These are phyloP conservation scores for Edolisoma coerulescens DNA, from an alignment of 2,113 vertebrate genomes.

Conservation along the genomic window DNA sequence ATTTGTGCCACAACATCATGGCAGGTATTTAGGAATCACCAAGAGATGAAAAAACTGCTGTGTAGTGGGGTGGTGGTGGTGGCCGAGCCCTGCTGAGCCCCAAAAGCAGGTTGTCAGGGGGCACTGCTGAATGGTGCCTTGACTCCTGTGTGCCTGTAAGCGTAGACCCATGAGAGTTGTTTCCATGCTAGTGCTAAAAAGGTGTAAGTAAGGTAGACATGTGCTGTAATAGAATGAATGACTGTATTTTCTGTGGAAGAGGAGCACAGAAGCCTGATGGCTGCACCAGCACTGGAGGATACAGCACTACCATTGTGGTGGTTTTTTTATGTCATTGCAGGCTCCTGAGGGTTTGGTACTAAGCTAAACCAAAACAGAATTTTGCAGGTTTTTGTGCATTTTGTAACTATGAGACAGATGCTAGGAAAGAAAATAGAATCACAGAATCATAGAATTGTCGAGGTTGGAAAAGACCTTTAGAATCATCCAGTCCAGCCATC, in stretches of 20 bases:
- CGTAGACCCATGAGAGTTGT: accelerated
- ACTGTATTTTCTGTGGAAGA: background rate
- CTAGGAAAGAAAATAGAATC: background rate
- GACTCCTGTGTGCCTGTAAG: background rate
- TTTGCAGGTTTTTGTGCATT: background rate
- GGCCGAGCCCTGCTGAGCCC: background rate
- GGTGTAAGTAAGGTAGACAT: background rate
- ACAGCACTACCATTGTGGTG: accelerated
- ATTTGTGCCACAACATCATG: background rate
- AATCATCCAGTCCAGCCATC: background rate
- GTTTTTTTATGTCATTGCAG: background rate
- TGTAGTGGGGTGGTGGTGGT: background rate
- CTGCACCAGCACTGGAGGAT: background rate
- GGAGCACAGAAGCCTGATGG: background rate
- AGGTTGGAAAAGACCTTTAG: background rate
- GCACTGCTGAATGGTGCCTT: background rate
- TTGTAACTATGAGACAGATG: background rate
- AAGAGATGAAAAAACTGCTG: background rate
- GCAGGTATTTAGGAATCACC: background rate
- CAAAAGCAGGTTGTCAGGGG: background rate
- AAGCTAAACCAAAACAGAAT: background rate
- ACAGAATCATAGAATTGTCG: background rate
- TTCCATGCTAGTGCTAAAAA: background rate
- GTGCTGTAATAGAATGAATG: background rate
- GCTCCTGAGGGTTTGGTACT: background rate